phyloP scores from a whole-genome alignment of 2,797 vertebrate species.

The Carcharodon carcharias region DNA sequence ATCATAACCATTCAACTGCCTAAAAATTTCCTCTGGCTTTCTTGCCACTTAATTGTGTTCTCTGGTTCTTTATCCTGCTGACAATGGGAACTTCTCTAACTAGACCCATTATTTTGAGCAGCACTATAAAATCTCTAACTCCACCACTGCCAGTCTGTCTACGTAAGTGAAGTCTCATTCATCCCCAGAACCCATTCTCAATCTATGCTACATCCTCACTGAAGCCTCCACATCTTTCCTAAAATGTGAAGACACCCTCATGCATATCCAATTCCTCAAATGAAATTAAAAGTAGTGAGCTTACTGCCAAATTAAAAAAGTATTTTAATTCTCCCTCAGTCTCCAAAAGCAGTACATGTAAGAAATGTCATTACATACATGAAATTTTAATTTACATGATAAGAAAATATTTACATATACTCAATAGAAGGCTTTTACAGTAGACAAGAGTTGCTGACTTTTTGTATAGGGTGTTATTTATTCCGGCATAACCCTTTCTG shows the following conservation, averaged over 20 bases:
- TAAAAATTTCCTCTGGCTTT: no score
- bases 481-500: no score
- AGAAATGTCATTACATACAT: background rate
- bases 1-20: no score
- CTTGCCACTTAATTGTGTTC: no score
- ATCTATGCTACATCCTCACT: background rate
- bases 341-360: background rate
- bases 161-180: background rate
- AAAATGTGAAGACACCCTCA: background rate
- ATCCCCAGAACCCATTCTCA: background rate
- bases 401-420: background rate
- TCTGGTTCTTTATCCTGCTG: no score
- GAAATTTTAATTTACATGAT: background rate
- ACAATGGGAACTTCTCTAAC: no score
- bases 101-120: no score
- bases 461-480: background rate
- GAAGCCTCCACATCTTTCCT: background rate
- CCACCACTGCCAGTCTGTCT: background rate
- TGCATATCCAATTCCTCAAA: background rate
- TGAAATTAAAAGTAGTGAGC: background rate
- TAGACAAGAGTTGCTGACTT: background rate
- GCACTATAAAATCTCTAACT: no score
- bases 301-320: background rate
- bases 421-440: background rate
- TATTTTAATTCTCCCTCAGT: background rate